Evolutionary conservation across 2,113 vertebrate genomes (phyloP).

Genomic region (Pheucticus melanocephalus): DNA sequence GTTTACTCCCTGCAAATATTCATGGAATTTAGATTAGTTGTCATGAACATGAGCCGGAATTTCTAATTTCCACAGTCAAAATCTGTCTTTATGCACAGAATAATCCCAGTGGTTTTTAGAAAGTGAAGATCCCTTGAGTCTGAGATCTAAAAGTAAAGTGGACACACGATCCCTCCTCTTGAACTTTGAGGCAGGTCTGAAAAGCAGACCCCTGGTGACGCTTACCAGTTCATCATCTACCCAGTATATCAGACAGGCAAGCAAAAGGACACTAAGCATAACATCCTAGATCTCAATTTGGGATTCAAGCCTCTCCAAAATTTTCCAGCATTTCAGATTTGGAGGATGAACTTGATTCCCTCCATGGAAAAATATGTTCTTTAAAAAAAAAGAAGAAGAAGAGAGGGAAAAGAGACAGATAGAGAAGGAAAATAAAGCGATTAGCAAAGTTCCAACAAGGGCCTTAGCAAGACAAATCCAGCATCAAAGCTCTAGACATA

Average conservation of each 20-base stretch:
- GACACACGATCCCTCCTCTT: neutral
- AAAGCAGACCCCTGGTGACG: neutral
- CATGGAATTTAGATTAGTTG: neutral
- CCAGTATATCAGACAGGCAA: neutral
- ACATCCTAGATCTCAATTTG: neutral
- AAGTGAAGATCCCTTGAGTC: neutral
- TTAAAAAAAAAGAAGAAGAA: neutral
- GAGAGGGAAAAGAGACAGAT: no score
- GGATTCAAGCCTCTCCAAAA: neutral
- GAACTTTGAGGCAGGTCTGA: neutral
- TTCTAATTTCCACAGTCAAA: neutral
- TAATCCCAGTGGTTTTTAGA: neutral
- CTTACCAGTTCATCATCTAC: neutral
- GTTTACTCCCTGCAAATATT: neutral
- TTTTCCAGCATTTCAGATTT: neutral
- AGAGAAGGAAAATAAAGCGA: rapidly evolving
- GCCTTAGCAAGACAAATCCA: constrained; percentile 17
- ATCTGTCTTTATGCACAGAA: neutral
- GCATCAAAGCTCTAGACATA: constrained; percentile 32
- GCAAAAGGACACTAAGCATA: neutral
- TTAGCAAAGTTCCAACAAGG: neutral
- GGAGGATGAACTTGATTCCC: neutral
- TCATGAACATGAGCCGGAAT: neutral
- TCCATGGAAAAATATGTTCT: neutral
- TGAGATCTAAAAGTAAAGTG: neutral